Base-by-base conservation (phyloP, 2,888 invertebrate species). In the Drosophila dives region DNA sequence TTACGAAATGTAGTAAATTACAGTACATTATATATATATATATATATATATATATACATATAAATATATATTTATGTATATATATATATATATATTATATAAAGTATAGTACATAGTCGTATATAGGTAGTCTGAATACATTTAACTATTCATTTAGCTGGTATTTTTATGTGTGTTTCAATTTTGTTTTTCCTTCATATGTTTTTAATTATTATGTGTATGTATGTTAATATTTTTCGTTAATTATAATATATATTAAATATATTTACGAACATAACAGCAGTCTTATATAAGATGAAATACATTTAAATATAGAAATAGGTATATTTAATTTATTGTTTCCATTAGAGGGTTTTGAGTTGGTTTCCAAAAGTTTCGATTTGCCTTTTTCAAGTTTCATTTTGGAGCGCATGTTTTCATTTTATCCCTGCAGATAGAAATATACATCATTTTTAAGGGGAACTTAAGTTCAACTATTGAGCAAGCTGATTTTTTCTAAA, bases 281-380 rank as follows among this genome's bases (percentile, higher is more conserved):
- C 93, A 92, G 92, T 92, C 93, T 92, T 92, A 92, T 93, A 90
- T 91, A 92, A 91, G 91, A 92, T 92, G 91, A 92, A 91, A 91
- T 91, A 88, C 90, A 81, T 77, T 77, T 69, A 83, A 75, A 75
- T 80, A 82, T 81, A 80, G 80, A 83, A 84, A 81, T 80, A 83
- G 70, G 67, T 81, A 88, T 83, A 75, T 80, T 81, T 77, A 78
- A 72, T 78, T 86, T 89, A 85, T 88, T 82, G 80, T 91, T 80
- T 89, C 83, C 78, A 86, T 81, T 87, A 81, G 81, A 89, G 87
- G 79, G 86, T 58, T 58, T 80, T 72, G 67, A 76, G 81, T 85
- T 87, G 88, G 54, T 72, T 84, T 74, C 65, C 72, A 77, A 75
- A 80, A 51, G 73, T 61, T 58, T 32, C n/a, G n/a, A 12, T 60